Base-by-base conservation (phyloP, 1,140 invertebrate genomes). In the Drosophila rhopaloa region DNA sequence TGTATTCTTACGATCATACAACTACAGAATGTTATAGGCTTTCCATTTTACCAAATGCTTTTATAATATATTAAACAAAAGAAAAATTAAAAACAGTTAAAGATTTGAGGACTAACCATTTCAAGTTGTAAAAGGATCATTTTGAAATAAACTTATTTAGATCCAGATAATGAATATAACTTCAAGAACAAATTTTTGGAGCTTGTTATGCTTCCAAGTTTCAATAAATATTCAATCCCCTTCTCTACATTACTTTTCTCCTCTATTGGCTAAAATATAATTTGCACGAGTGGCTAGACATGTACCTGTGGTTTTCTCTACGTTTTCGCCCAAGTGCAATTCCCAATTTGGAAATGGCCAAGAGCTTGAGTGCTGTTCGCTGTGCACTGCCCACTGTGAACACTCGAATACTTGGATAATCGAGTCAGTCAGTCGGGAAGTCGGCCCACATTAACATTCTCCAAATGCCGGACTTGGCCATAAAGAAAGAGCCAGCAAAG, bases 401-500 rank as follows among this genome's bases (percentile, higher is more conserved):
- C 67, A 71, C 67, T 70, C 19, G 37, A 16, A 24, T 66, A 63
- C 70, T 56, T 19, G 44, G 32, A 54, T 47, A 48, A 73, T 47
- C 29, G 48, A 48, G 50, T 35, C 57, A 56, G 59, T 46, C 47
- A 54, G 50, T 54, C 35, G 51, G 58, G 73, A 63, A 58, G 54
- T 54, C 48, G 41, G 47, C 73, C 55, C 73, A 76, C 61, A 67
- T 76, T 76, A 76, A 37, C 56, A 53, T 46, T 73, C 9, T n/a
- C 61, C 47, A 47, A 14, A 46, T 19, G 40, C 40, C 44, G 16
- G 56, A 41, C 38, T 58, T 57, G 59, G 46, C 47, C 54, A 41
- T 41, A 41, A 75, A 53, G 65, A 41, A 76, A 67, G 8, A 77
- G 73, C 27, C 56, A 68, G 27, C 55, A 55, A 68, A 57, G 73